A percentile compares a stretch with the other conserved stretches of the same genome.
These are phyloP conservation scores for Stegodyphus mimosarum DNA, from an alignment of 1,140 invertebrate genomes.

Conservation along the genomic window DNA sequence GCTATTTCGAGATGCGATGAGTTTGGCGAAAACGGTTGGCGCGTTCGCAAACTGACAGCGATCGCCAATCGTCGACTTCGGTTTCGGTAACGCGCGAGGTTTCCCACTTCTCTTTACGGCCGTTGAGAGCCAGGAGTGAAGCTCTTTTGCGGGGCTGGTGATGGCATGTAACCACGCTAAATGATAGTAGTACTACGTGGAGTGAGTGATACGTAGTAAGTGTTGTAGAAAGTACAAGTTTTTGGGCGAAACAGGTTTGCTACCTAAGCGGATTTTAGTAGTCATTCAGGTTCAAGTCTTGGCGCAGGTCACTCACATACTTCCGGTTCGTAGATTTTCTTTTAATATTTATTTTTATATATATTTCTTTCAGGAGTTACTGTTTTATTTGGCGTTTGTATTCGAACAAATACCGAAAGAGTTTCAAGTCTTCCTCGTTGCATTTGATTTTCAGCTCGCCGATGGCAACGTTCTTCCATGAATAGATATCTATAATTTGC, in stretches of 20 bases:
- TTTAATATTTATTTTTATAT: slow-evolving; percentile 9
- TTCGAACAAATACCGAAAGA: neutral
- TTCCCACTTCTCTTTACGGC: too few species aligned
- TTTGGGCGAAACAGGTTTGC: slow-evolving; percentile 50
- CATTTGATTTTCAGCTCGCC: neutral
- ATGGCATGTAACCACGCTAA: too few species aligned
- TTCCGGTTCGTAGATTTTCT: slow-evolving; percentile 41
- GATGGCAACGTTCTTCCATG: too few species aligned
- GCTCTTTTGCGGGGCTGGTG: too few species aligned
- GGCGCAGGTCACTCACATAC: slow-evolving; percentile 54
- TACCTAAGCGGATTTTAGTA: slow-evolving; percentile 47
- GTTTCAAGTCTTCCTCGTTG: neutral
- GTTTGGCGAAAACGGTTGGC: too few species aligned
- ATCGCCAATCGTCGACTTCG: too few species aligned
- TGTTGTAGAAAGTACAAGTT: slow-evolving; percentile 53
- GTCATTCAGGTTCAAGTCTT: slow-evolving; percentile 46
- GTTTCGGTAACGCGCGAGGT: too few species aligned
- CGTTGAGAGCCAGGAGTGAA: too few species aligned
- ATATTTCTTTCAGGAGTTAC: neutral
- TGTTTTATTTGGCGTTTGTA: slow-evolving; percentile 15
- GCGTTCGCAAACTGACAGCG: too few species aligned
- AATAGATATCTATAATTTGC: too few species aligned
- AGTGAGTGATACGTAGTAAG: neutral
- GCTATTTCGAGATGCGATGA: too few species aligned
- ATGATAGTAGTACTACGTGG: too few species aligned